Evolutionary conservation across 2,888 invertebrate species (phyloP), one percentile per base, ranked within the genome.

Genomic region (Homarus gammarus): DNA sequence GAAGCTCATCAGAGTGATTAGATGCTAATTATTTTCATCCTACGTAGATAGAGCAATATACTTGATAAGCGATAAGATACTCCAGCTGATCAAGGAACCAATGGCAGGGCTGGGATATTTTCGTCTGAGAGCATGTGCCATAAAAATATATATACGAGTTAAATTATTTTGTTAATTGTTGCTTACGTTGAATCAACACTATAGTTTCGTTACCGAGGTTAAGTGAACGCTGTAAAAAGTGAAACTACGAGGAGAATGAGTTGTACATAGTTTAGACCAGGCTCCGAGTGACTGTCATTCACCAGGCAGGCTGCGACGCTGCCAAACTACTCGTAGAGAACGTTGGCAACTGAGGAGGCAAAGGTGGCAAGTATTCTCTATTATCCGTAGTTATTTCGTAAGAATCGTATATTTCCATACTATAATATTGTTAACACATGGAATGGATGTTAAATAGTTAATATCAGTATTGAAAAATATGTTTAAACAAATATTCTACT

Each of bases 201-300:
- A n/a, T n/a, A n/a, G n/a, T n/a, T n/a, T n/a, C n/a, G 0, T 31
- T 78, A 56, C 18, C 31, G 56, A n/a, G 8, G 33, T 15, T 44
- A 51, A 27, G 33, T 64, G 68, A 64, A 40, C 36, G 5, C 27
- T 70, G 38, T 18, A 36, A 49, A 72, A 83, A 33, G 68, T 18
- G 49, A 83, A 72, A 70, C 61, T 44, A n/a, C 72, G 83, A 22
- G 18, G 49, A 86, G 27, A 86, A 51, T 33, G 33, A 33, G 3
- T 22, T 64, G 22, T 38, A 78, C 27, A 49, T 51, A 84, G 85
- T 61, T 86, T 86, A 86, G 85, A 68, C 51, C 85, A 68, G 51
- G 85, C 85, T 78, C 85, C 70, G 78, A 86, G 85, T 73, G 85
- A 86, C 85, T 86, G 85, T 86, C 85, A 86, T 86, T 86, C 85